Base-by-base conservation (phyloP, 2,888 invertebrate species). In the Luffia ferchaultella region DNA sequence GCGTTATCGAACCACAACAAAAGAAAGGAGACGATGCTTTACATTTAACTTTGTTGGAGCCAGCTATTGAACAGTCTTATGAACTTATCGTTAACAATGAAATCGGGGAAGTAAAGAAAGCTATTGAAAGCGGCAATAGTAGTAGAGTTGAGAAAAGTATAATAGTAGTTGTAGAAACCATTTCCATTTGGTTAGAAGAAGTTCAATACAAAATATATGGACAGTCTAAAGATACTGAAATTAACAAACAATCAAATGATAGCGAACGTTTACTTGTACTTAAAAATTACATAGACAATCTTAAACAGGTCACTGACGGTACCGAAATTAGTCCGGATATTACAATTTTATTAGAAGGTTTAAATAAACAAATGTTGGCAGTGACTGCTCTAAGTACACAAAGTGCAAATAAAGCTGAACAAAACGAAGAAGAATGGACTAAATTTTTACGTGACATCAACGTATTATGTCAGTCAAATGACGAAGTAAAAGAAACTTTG, bases 111-210 rank as follows among this genome's bases (percentile, higher is more conserved):
- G 64, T 91, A 3, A 85, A 85, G 59, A 74, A 79, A 51, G 90
- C 91, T 1, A 76, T 91, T 12, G 76, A 86, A 47, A 75, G 68
- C 54, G 83, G 86, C 42, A 87, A 92, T 64, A 75, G 85, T 2
- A 69, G 76, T 1, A 72, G 86, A 15, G 86, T 90, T 42, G 91
- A 93, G 68, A 89, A 88, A 59, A 89, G 88, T 43, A 85, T 93
- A 12, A 87, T 93, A 9, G 88, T 90, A 18, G 88, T 93, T 0
- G 90, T 94, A 46, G 92, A 94, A 70, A 91, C 90, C 0, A 90
- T 95, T 43, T 92, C 93, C 0, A 90, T 90, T 15, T 94, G 94
- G 93, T 68, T 95, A 44, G 93, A 95, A 75, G 93, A 91, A 19
- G 92, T 95, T 53, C 93, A 93, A 65, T 93, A 93, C 58, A 88